Conservation (phyloP, 2,888 invertebrate species). For the Pinctada fucata region DNA sequence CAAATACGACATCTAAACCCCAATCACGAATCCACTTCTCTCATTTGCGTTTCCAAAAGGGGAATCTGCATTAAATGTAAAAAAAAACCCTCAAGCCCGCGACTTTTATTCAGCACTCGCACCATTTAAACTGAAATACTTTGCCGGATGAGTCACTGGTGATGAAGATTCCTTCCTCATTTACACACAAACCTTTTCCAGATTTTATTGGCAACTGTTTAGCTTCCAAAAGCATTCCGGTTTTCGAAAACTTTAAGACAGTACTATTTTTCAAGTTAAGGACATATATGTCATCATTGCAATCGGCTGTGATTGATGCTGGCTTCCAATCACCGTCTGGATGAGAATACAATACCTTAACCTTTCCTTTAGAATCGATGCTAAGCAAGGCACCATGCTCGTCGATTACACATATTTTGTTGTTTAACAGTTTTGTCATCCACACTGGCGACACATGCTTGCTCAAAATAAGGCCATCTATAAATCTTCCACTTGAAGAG, state of each 20-base stretch:
- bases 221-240: neutral
- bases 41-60: too few species aligned
- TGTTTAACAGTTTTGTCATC: neutral
- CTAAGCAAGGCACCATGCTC: neutral
- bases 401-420: neutral
- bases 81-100: too few species aligned
- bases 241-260: neutral
- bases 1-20: too few species aligned
- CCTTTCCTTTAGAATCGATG: neutral
- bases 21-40: too few species aligned
- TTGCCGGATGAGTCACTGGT: neutral
- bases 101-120: too few species aligned
- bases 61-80: too few species aligned
- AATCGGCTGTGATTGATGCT: neutral
- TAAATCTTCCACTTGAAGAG: neutral
- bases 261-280: neutral
- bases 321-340: neutral
- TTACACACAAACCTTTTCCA: neutral
- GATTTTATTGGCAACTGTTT: neutral
- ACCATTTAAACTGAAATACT: neutral
- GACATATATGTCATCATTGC: neutral
- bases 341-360: neutral
- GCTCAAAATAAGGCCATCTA: neutral
- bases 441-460: neutral
- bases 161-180: neutral